Percentiles rank a stretch among this genome's conserved stretches.
Conservation (phyloP, 2,888 invertebrate genomes). For the Plagiodera versicolora region DNA sequence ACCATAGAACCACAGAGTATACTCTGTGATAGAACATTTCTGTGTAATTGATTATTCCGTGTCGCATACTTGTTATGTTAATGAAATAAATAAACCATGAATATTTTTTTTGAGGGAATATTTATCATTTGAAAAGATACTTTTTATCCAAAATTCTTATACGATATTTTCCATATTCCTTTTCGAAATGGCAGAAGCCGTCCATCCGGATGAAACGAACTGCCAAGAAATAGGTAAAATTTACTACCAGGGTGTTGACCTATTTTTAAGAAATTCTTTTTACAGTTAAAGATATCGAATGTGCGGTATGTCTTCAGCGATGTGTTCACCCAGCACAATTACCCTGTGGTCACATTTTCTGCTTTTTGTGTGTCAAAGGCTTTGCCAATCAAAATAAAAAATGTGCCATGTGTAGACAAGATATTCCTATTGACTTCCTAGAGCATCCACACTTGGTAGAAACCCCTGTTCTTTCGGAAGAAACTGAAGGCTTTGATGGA, state of each 20-base stretch:
- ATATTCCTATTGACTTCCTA: slow-evolving; percentile 86
- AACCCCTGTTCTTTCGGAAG: slow-evolving; percentile 52
- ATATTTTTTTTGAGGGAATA: too few species aligned
- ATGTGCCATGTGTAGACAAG: slow-evolving; percentile 92
- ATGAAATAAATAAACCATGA: too few species aligned
- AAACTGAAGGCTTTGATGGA: slow-evolving; percentile 60
- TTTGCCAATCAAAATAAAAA: slow-evolving; percentile 82
- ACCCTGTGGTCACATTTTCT: slow-evolving; percentile 94
- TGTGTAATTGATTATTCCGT: too few species aligned
- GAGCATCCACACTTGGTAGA: slow-evolving; percentile 81
- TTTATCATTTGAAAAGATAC: too few species aligned
- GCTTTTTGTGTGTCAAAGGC: slow-evolving; percentile 94
- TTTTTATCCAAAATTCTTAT: too few species aligned
- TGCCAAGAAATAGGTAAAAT: slow-evolving; percentile 18
- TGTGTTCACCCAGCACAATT: slow-evolving; percentile 90
- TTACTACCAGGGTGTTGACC: slow-evolving; percentile 2
- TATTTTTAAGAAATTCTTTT: not conserved
- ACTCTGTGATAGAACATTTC: too few species aligned
- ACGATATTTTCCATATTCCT: too few species aligned
- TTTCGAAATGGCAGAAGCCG: slow-evolving; percentile 19
- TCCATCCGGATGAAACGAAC: not conserved
- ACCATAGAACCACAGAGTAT: too few species aligned
- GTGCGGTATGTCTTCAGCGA: slow-evolving; percentile 89
- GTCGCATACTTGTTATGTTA: too few species aligned
- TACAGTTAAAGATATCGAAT: slow-evolving; percentile 59